Evolutionary conservation across 2,797 vertebrate genomes (phyloP).

Genomic region (Halcyon smyrnensis): DNA sequence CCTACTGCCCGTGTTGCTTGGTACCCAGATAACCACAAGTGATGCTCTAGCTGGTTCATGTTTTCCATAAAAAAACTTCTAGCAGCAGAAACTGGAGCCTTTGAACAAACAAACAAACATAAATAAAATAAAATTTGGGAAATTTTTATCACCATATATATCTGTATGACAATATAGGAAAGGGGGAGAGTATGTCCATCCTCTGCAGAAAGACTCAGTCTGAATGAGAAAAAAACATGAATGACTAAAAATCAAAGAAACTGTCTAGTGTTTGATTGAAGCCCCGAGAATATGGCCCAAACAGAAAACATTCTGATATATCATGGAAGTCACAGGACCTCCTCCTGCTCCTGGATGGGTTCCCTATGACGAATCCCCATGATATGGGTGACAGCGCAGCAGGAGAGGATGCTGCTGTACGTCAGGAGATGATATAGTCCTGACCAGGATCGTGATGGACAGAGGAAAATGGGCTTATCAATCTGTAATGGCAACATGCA

Average conservation of each 20-base stretch:
- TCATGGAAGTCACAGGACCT: background rate
- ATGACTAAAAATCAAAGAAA: background rate
- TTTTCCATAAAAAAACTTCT: background rate
- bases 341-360: background rate
- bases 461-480: background rate
- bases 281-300: background rate
- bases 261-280: background rate
- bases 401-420: background rate
- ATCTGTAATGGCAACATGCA: background rate
- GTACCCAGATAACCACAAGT: background rate
- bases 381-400: accelerated
- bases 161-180: background rate
- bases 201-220: background rate
- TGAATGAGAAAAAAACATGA: background rate
- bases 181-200: background rate
- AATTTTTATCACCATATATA: background rate
- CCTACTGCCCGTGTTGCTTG: background rate
- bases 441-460: accelerated
- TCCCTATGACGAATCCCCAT: accelerated
- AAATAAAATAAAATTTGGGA: background rate
- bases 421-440: background rate
- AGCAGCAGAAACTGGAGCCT: background rate
- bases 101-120: background rate
- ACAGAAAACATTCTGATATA: background rate
- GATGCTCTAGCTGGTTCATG: background rate